These are phyloP conservation scores for Dolichoris vasculosae DNA, from an alignment of 1,140 invertebrate species.

Conservation along the genomic window DNA sequence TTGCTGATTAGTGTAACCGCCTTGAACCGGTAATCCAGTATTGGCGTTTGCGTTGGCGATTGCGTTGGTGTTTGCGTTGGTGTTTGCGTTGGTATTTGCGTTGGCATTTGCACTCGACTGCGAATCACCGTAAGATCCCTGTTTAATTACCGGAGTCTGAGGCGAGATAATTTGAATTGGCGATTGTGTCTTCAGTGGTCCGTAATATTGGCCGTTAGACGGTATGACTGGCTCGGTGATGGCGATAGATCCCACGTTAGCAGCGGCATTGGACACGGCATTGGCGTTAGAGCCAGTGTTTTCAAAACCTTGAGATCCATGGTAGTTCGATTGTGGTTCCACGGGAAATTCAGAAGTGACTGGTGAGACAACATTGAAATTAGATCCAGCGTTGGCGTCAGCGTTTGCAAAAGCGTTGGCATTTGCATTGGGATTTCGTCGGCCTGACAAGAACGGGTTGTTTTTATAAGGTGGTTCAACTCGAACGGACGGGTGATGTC, in stretches of 20 bases:
- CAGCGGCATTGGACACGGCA: background rate
- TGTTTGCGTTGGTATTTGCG: conserved; percentile 42
- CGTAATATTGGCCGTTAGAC: background rate
- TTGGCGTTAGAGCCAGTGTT: background rate
- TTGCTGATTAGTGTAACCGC: conserved; percentile 6
- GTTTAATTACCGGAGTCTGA: background rate
- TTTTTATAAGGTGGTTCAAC: background rate
- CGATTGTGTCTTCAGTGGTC: background rate
- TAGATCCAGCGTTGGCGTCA: background rate
- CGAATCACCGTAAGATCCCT: background rate
- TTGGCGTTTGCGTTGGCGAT: conserved; percentile 46
- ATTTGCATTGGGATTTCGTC: conserved; percentile 25
- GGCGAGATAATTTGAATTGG: background rate
- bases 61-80: conserved; percentile 49
- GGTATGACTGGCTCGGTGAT: background rate
- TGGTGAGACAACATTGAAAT: background rate
- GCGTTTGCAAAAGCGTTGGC: conserved; percentile 5
- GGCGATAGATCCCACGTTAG: background rate
- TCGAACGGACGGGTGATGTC: background rate
- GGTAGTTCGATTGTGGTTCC: too few relatives aligned
- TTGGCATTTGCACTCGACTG: conserved; percentile 19
- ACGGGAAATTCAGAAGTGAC: background rate
- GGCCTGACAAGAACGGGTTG: background rate
- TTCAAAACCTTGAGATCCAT: background rate
- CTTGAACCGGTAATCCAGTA: background rate